These are phyloP conservation scores for Calyptommatus sinebrachiatus DNA, from an alignment of 2,113 vertebrate genomes.

Conservation along the genomic window DNA sequence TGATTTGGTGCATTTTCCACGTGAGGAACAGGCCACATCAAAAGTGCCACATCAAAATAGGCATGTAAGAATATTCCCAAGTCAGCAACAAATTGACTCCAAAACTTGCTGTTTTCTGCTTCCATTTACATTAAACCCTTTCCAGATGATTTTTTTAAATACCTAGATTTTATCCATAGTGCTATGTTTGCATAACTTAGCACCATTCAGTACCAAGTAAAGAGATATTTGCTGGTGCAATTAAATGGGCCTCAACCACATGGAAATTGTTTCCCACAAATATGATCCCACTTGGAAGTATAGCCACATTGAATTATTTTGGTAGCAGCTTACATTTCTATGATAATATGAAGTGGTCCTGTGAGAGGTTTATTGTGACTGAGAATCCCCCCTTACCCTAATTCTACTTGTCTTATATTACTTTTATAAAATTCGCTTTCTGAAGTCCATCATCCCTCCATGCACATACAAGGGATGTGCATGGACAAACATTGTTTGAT, in stretches of 20 bases:
- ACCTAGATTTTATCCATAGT: neutral
- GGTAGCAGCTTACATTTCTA: neutral
- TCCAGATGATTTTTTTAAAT: neutral
- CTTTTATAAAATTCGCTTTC: neutral
- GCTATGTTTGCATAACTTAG: neutral
- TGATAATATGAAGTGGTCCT: neutral
- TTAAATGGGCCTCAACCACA: neutral
- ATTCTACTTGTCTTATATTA: neutral
- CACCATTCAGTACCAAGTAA: neutral
- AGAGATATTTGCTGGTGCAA: neutral
- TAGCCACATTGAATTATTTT: neutral
- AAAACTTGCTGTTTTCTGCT: neutral
- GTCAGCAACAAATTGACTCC: neutral
- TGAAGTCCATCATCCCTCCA: no score
- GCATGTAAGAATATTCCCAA: neutral
- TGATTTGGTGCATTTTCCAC: neutral
- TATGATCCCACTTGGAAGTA: neutral
- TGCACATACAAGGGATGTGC: no score
- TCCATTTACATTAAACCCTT: neutral
- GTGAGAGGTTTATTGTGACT: neutral
- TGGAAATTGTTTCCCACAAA: neutral
- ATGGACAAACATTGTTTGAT: no score
- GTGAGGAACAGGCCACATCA: neutral
- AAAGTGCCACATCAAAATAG: neutral
- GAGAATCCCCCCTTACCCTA: neutral